phyloP scores from a whole-genome alignment of 1,140 invertebrate species.

The Harlomillsia oculata region DNA sequence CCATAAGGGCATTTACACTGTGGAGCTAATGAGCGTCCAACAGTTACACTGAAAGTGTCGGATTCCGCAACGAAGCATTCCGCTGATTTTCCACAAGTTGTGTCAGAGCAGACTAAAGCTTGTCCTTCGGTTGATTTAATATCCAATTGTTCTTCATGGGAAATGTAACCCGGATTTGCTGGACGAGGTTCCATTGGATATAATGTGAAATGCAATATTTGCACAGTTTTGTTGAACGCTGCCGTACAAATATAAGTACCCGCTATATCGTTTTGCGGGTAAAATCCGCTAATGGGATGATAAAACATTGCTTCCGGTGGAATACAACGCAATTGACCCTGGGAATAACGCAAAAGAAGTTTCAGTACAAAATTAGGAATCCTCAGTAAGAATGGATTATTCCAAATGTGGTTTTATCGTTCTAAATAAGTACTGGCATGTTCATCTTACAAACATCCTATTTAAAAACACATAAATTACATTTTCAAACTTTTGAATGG shows the following conservation, averaged over 20 bases:
- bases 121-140: background rate
- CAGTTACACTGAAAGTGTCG: background rate
- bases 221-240: slow-evolving; percentile 2
- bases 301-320: slow-evolving; percentile 17
- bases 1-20: background rate
- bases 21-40: background rate
- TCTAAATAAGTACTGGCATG: no score
- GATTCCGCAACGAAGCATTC: background rate
- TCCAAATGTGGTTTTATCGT: no score
- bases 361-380: background rate
- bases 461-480: background rate
- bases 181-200: background rate
- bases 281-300: slow-evolving; percentile 21
- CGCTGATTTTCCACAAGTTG: background rate
- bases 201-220: slow-evolving; percentile 16
- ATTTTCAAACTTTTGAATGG: slow-evolving; percentile 17
- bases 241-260: slow-evolving; percentile 22
- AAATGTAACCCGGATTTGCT: background rate
- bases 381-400: background rate
- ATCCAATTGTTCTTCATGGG: background rate
- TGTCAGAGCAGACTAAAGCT: background rate
- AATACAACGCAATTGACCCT: slow-evolving; percentile 7
- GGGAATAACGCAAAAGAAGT: background rate
- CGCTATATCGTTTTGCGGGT: slow-evolving; percentile 8
- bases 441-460: background rate